Evolutionary conservation across 1,140 invertebrate genomes (phyloP), one percentile per base, ranked within the genome.

Genomic region (Drosophila nannoptera): DNA sequence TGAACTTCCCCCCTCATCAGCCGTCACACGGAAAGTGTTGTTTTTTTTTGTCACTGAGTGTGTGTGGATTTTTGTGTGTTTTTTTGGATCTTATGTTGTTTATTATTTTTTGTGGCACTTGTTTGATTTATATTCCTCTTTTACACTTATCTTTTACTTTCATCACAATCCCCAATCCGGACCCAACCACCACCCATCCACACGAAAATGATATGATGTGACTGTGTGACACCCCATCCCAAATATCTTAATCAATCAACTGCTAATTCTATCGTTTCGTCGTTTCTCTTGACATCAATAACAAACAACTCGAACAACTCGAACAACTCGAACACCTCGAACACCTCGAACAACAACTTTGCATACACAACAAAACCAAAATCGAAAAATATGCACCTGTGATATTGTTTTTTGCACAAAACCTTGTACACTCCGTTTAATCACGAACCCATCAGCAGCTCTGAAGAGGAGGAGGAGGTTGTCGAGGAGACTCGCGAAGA

Each of bases 381-480:
- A 74, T 66, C 69, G 69, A 52, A 74, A 62, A 46, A 56, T 43
- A 55, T 69, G 70, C 70, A 73, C 70, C 53, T 64, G 66, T 69
- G 60, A 73, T 68, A 69, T 73, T 69, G 66, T 73, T 73, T 73
- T 68, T 61, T 82, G 78, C 78, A 82, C 78, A 80, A 74, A 75
- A 64, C 53, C 60, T 69, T 16, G 73, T 38, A 63, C 50, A 61
- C 53, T 52, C 60, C 50, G 73, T 83, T 87, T 87, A 73, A 78
- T 87, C 78, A 83, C 75, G 78, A 83, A 76, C 75, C 63, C 74
- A 62, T 49, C 70, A 87, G 83, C 82, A 87, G 88, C 90, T 92
- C 91, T 90, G 93, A 93, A 92, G 93, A 93, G 91, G 92, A 92
- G 83, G 92, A 92, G 83, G 92, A 92, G 83, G 88, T 88, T 77